phyloP scores from a whole-genome alignment of 2,888 invertebrate genomes.

The Euproctis similis region DNA sequence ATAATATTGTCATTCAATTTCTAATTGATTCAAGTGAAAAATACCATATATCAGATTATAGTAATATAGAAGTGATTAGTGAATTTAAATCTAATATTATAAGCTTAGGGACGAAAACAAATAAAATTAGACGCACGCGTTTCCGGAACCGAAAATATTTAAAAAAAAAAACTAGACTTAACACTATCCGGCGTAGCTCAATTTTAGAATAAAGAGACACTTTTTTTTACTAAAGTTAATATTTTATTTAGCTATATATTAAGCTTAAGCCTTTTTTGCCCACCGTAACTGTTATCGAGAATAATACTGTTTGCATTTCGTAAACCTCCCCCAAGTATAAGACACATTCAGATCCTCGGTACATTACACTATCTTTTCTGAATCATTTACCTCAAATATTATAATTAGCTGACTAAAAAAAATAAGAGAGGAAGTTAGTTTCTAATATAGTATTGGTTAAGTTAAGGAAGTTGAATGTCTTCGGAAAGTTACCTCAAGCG shows the following conservation, averaged over 20 bases:
- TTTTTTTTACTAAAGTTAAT: constrained; percentile 29
- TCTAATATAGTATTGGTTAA: no score
- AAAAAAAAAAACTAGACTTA: constrained; percentile 25
- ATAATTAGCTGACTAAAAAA: no score
- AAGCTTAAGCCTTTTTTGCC: constrained; percentile 47
- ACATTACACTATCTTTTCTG: no score
- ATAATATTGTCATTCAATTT: no score
- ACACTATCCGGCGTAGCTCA: constrained; percentile 65
- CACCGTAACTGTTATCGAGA: constrained; percentile 30
- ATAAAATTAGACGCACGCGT: constrained; percentile 30
- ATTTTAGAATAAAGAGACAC: constrained; percentile 61
- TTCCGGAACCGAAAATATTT: constrained; percentile 41
- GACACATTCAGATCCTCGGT: no score
- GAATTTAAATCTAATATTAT: constrained; percentile 18
- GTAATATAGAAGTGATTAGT: no score
- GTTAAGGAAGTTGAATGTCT: no score
- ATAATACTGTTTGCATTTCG: constrained; percentile 31
- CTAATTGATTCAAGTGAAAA: no score
- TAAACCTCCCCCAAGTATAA: constrained; percentile 25
- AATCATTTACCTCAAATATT: no score
- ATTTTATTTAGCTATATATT: constrained; percentile 23
- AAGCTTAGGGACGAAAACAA: constrained; percentile 20
- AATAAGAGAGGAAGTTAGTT: no score
- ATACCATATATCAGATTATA: no score
- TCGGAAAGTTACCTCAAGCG: no score